These are phyloP conservation scores for Nematolebias whitei DNA, from an alignment of 2,113 vertebrate species.

Conservation along the genomic window DNA sequence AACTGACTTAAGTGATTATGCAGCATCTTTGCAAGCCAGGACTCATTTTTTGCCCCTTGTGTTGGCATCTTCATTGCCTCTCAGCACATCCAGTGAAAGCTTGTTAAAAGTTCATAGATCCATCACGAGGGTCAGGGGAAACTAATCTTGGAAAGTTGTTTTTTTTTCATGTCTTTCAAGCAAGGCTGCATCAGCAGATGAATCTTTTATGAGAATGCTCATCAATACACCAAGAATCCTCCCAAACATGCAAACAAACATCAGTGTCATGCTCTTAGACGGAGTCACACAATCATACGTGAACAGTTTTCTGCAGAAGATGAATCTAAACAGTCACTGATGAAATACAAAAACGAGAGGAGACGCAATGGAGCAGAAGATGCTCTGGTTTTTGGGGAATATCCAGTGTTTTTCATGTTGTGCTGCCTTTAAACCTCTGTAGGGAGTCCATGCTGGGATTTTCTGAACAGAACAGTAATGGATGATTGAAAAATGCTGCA, in stretches of 20 bases:
- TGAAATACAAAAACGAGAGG: neutral
- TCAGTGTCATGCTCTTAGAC: neutral
- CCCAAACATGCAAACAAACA: conserved; percentile 22
- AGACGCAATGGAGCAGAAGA: neutral
- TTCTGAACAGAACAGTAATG: conserved; percentile 29
- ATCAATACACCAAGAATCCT: conserved; percentile 34
- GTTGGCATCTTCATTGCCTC: neutral
- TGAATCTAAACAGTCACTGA: conserved; percentile 5
- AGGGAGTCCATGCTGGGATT: conserved; percentile 14
- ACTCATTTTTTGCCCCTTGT: neutral
- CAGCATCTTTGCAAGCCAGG: neutral
- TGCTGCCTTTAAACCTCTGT: conserved; percentile 10
- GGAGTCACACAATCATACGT: neutral
- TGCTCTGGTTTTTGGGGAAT: neutral
- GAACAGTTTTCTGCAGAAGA: neutral
- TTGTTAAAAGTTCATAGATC: conserved; percentile 33
- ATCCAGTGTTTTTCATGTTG: conserved; percentile 10
- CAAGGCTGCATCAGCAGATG: conserved; percentile 47
- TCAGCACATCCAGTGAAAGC: conserved; percentile 3
- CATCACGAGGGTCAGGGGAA: conserved; percentile 7
- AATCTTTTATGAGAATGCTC: conserved; percentile 42
- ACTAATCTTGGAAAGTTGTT: conserved; percentile 17
- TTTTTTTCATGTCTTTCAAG: conserved; percentile 33
- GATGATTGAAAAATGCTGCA: conserved; percentile 13
- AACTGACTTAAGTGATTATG: conserved; percentile 4